Evolutionary conservation across 1,140 invertebrate species (phyloP).

Genomic region (Meteorus sp.): DNA sequence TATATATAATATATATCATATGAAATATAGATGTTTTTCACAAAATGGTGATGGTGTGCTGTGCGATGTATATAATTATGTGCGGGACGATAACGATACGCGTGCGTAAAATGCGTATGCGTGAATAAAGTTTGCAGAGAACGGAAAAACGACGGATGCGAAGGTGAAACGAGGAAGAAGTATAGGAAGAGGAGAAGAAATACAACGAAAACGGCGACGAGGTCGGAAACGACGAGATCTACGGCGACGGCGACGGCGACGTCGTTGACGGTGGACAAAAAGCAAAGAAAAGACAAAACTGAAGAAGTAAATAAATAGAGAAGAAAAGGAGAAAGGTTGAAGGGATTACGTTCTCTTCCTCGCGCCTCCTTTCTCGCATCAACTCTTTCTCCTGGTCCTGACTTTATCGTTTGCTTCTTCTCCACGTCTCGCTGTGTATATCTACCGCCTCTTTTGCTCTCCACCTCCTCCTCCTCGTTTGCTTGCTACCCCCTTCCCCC

Average conservation of each 20-base stretch:
- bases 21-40: no score
- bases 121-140: no score
- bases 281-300: not conserved
- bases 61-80: not conserved
- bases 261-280: no score
- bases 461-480: slow-evolving; percentile 11
- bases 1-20: no score
- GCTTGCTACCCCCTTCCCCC: not conserved
- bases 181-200: not conserved
- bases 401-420: slow-evolving; percentile 20
- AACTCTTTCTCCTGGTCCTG: slow-evolving; percentile 10
- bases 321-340: not conserved
- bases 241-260: no score
- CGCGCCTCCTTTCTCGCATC: slow-evolving; percentile 17
- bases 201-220: not conserved
- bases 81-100: not conserved
- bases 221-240: slow-evolving; percentile 1
- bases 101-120: not conserved
- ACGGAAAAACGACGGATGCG: no score
- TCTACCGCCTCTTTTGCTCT: slow-evolving; percentile 10
- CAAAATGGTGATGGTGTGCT: not conserved
- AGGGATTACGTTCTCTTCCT: slow-evolving; percentile 20
- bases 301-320: not conserved
- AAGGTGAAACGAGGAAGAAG: not conserved
- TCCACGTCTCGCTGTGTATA: no score